Evolutionary conservation across 2,888 invertebrate species (phyloP).

Genomic region (Eupithecia subumbrata): DNA sequence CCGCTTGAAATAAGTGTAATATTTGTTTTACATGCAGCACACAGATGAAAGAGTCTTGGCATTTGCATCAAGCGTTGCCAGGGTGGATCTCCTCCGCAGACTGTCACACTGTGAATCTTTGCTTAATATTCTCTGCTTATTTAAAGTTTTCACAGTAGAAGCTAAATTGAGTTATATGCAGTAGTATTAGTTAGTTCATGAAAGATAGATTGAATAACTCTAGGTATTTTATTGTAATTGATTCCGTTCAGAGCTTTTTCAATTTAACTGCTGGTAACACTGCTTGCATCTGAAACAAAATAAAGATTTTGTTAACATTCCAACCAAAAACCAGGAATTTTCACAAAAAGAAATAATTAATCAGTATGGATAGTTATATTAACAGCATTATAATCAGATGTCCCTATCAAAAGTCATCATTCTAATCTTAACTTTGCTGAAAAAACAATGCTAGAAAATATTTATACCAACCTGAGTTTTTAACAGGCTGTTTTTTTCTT

Average conservation of each 20-base stretch:
- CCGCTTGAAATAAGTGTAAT: too few relatives aligned
- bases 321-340: background rate
- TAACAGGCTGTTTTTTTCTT: background rate
- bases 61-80: background rate
- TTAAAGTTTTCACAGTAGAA: too few relatives aligned
- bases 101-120: too few relatives aligned
- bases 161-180: too few relatives aligned
- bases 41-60: background rate
- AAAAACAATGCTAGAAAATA: background rate
- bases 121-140: too few relatives aligned
- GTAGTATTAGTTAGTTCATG: too few relatives aligned
- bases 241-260: too few relatives aligned
- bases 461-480: background rate
- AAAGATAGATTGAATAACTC: too few relatives aligned
- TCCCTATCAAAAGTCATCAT: constrained; percentile 78
- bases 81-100: too few relatives aligned
- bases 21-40: background rate
- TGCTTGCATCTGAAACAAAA: background rate
- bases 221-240: too few relatives aligned
- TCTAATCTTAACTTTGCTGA: background rate
- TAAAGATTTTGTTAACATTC: background rate
- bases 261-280: too few relatives aligned
- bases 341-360: too few relatives aligned
- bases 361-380: constrained; percentile 70
- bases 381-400: constrained; percentile 75